Evolutionary conservation across 2,797 vertebrate species (phyloP).

Genomic region (Parauchenoglanis punctatus): DNA sequence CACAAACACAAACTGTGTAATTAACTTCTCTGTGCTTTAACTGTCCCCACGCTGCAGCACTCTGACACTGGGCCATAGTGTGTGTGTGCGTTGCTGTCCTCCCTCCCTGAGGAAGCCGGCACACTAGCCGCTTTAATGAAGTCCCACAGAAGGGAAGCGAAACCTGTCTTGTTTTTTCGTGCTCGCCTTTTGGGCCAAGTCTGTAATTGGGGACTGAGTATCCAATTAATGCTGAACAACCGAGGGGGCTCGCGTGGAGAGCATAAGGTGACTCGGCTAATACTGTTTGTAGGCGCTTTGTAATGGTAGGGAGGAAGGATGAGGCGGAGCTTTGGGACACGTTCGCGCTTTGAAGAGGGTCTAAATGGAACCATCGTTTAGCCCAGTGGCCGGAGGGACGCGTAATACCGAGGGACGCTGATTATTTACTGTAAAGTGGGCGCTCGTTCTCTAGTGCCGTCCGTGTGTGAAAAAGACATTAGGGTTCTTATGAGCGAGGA

Average conservation of each 20-base stretch:
- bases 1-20: constrained; percentile 53
- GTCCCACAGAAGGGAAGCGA: constrained; percentile 70
- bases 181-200: constrained; percentile 79
- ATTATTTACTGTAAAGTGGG: constrained; percentile 53
- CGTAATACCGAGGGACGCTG: constrained; percentile 57
- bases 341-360: constrained; percentile 42
- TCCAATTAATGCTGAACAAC: constrained; percentile 82
- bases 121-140: constrained; percentile 72
- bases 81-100: constrained; percentile 47
- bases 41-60: constrained; percentile 39
- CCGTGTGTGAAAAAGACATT: constrained; percentile 51
- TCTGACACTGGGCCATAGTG: constrained; percentile 58
- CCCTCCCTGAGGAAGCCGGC: constrained; percentile 65
- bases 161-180: constrained; percentile 66
- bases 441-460: constrained; percentile 47
- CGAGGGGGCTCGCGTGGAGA: constrained; percentile 69
- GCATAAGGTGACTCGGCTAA: constrained; percentile 71
- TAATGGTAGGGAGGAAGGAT: constrained; percentile 32
- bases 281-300: constrained; percentile 56
- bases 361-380: constrained; percentile 60
- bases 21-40: constrained; percentile 55
- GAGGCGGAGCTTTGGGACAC: constrained; percentile 40
- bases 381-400: constrained; percentile 59
- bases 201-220: constrained; percentile 88
- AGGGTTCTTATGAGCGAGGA: constrained; percentile 54